phyloP scores from a whole-genome alignment of 2,797 vertebrate species.

The Poecile montanus region DNA sequence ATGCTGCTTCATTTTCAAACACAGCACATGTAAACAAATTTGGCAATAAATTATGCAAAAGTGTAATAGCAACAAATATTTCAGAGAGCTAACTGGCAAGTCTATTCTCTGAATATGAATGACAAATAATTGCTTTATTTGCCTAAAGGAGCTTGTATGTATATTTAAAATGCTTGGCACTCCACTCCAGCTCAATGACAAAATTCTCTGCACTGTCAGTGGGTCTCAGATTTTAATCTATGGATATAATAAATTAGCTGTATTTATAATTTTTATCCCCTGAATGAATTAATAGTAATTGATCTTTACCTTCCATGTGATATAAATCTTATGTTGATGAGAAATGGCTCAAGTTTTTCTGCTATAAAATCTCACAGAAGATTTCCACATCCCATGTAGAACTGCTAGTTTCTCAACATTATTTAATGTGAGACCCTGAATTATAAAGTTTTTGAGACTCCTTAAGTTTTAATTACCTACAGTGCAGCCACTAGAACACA shows the following conservation, averaged over 20 bases:
- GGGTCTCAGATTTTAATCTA: background rate
- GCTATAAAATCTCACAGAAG: background rate
- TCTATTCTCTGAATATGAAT: slow-evolving; percentile 55
- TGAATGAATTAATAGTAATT: background rate
- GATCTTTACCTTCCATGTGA: background rate
- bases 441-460: background rate
- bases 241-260: background rate
- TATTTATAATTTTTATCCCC: background rate
- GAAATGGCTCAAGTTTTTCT: background rate
- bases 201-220: background rate
- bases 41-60: slow-evolving; percentile 66
- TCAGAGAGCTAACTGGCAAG: slow-evolving; percentile 46
- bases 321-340: background rate
- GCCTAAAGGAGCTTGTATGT: background rate
- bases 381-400: background rate
- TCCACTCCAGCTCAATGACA: background rate
- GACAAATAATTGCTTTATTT: slow-evolving; percentile 55
- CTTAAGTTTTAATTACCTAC: background rate
- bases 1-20: slow-evolving; percentile 61
- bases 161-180: background rate
- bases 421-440: background rate
- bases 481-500: background rate
- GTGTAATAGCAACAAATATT: slow-evolving; percentile 56
- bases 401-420: background rate
- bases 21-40: slow-evolving; percentile 55